These are phyloP conservation scores for Paedocypris sp. DNA, from an alignment of 2,113 vertebrate genomes.

Conservation along the genomic window DNA sequence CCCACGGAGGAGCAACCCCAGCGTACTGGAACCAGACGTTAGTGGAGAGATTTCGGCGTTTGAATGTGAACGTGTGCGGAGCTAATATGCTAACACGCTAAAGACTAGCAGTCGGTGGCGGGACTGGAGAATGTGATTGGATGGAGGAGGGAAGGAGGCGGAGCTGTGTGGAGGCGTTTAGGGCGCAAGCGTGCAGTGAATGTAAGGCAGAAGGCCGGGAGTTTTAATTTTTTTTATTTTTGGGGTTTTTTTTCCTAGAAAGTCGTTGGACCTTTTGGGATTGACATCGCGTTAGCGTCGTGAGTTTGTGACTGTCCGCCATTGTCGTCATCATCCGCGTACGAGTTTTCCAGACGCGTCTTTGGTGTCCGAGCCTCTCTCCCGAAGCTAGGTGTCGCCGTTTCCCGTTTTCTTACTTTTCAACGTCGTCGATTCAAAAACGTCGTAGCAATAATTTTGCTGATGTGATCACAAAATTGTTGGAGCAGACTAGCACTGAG, in stretches of 20 bases:
- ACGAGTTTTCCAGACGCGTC: constrained; percentile 39
- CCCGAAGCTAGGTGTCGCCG: constrained; percentile 4
- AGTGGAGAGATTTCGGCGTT: constrained; percentile 5
- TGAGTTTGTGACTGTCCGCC: constrained; percentile 8
- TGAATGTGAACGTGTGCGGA: constrained; percentile 19
- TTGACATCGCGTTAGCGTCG: background rate
- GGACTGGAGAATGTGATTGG: background rate
- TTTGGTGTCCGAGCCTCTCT: constrained; percentile 71
- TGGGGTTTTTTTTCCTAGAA: constrained; percentile 16
- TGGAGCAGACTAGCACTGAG: constrained; percentile 58
- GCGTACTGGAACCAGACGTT: constrained; percentile 10
- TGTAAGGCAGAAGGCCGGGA: constrained; percentile 18
- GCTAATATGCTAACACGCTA: constrained; percentile 14
- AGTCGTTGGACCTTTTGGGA: background rate
- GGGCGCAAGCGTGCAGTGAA: constrained; percentile 1
- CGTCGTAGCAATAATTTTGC: constrained; percentile 50
- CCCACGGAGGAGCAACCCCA: constrained; percentile 16
- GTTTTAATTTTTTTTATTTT: too few relatives aligned
- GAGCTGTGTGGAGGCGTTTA: background rate
- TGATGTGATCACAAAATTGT: constrained; percentile 56
- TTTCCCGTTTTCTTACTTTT: constrained; percentile 50
- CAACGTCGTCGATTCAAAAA: constrained; percentile 52
- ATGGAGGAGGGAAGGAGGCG: background rate
- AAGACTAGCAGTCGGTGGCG: background rate
- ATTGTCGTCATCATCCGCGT: constrained; percentile 1